Evolutionary conservation across 2,797 vertebrate genomes (phyloP), one percentile per base, ranked within the genome.

Genomic region (Scomberomorus guttatus): DNA sequence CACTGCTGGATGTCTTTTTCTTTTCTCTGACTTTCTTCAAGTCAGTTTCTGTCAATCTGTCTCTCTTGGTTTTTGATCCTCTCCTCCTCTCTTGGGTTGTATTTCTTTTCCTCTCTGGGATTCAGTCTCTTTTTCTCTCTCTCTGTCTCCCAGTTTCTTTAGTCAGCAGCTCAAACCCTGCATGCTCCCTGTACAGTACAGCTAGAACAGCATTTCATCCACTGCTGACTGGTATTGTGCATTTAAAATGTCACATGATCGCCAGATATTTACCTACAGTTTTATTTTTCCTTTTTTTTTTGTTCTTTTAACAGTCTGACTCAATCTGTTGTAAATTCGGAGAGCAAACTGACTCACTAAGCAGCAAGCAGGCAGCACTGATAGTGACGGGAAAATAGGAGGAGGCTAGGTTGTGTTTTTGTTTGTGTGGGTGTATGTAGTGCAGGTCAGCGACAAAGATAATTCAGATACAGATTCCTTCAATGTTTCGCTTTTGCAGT

Each of bases 251-350:
- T 85, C 88, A 89, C 68, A 62, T 69, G 57, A 60, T 67, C 46
- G 4, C 75, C 48, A 77, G 46, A 86, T 48, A 75, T 75, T 82
- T 67, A 83, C 79, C 81, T 80, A 69, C 76, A 83, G n/a, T n/a
- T n/a, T n/a, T n/a, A n/a, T n/a, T n/a, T n/a, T n/a, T n/a, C n/a
- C n/a, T 12, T 42, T 65, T 42, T 6, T 15, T 50, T 61, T 34
- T 4, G 37, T 12, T 5, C 42, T 66, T 73, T 69, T 51, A 48
- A 70, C 65, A 79, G 65, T 73, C 86, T 89, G 85, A 89, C 87
- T 90, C 85, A 89, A 90, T 88, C 83, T 66, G 80, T 55, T 85
- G 80, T 66, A 90, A 90, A 91, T 84, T 59, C 73, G 65, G 39
- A 56, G 58, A 59, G 75, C 52, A 73, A 75, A 71, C 54, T 66